These are phyloP conservation scores for Chamaea fasciata DNA, from an alignment of 2,113 vertebrate genomes.

Conservation along the genomic window DNA sequence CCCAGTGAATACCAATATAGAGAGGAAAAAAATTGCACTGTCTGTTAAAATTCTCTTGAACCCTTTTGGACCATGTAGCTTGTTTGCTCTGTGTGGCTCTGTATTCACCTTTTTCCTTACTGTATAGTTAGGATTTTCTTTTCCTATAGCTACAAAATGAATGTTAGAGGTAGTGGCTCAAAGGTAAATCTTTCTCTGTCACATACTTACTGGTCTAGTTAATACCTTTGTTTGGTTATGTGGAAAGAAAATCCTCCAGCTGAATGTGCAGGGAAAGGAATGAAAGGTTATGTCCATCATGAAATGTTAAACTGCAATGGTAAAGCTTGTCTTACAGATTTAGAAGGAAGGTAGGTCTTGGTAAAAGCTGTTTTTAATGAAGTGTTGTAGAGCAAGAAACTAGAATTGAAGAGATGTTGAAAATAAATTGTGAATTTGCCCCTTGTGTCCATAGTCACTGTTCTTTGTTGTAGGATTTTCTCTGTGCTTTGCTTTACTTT, in stretches of 20 bases:
- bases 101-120: neutral
- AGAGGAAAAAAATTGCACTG: neutral
- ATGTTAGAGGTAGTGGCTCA: neutral
- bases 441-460: neutral
- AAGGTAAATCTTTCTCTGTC: neutral
- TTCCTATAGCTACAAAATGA: neutral
- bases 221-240: neutral
- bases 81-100: neutral
- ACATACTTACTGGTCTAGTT: neutral
- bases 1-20: neutral
- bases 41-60: neutral
- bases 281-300: neutral
- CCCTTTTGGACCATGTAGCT: neutral
- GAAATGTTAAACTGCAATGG: neutral
- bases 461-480: neutral
- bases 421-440: neutral
- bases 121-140: neutral
- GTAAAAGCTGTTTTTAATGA: conserved; percentile 15
- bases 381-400: neutral
- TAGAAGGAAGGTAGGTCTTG: neutral
- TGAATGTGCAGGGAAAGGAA: neutral
- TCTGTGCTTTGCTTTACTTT: neutral
- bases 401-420: neutral
- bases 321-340: neutral
- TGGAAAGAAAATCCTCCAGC: neutral